Evolutionary conservation across 1,140 invertebrate species (phyloP), one percentile per base, ranked within the genome.

Genomic region (Zaprionus ornatus): DNA sequence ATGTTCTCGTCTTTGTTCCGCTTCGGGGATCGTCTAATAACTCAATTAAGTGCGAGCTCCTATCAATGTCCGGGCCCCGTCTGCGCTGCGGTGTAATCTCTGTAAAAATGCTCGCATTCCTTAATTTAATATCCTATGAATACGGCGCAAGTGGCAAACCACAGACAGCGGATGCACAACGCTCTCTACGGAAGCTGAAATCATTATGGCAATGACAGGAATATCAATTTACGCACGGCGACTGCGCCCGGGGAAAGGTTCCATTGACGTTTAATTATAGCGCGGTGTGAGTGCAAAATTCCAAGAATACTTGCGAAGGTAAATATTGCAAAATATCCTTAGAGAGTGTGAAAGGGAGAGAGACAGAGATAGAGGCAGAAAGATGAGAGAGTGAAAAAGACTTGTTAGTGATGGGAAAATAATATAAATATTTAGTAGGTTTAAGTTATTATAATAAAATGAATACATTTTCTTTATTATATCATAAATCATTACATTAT

Each of bases 71-170:
- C 55, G 42, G 13, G 10, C 27, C 42, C 57, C 48, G 57, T 13
- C 55, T 56, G 52, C 66, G n/a, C 0, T 37, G 55, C 57, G 52
- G 66, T 68, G 70, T 81, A 84, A 88, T 88, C 84, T 88, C 63
- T 75, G 35, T 69, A 79, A 88, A 84, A 88, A 78, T 84, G 74
- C 73, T 70, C 73, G 64, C 74, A 69, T 83, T 83, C 80, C 68
- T 79, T 90, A 88, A 88, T 88, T 88, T 72, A 88, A 88, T 88
- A 88, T 88, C 84, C 84, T 88, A 78, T 74, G 67, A 74, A 69
- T 64, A 48, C 19, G 50, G 55, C 73, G 50, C 76, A 63, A 63
- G 72, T 35, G 71, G 80, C 77, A 80, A 79, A 72, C 84, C 83
- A 80, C 73, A 75, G 70, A 59, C 84, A 87, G 84, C 40, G 40